A percentile compares a stretch with the other conserved stretches of the same genome.
phyloP scores from a whole-genome alignment of 2,888 invertebrate genomes.

The Lissocephala sabroskyi region DNA sequence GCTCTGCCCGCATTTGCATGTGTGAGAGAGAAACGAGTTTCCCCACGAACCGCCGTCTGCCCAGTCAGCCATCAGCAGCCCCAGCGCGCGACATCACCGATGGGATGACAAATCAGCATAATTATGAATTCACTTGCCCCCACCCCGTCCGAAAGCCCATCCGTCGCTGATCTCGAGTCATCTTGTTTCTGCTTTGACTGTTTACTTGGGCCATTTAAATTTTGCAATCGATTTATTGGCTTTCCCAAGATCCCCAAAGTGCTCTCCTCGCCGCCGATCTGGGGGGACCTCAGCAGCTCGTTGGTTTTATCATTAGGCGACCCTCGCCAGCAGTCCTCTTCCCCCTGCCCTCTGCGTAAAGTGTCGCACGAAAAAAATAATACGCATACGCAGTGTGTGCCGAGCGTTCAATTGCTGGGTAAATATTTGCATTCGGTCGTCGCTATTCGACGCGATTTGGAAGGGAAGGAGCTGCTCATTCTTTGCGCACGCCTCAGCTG shows the following conservation, averaged over 20 bases:
- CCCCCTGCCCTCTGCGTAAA: constrained; percentile 25
- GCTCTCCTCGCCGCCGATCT: neutral
- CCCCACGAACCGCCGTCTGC: constrained; percentile 7
- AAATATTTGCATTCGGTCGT: constrained; percentile 49
- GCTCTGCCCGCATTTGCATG: constrained; percentile 10
- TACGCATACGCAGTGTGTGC: constrained; percentile 56
- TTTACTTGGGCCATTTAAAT: constrained; percentile 32
- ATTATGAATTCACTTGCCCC: constrained; percentile 19
- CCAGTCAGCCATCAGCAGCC: constrained; percentile 8
- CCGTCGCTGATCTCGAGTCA: too few relatives aligned
- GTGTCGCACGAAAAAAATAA: constrained; percentile 58
- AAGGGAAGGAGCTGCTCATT: too few relatives aligned
- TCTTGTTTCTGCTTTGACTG: constrained; percentile 10
- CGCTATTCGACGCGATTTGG: constrained; percentile 12
- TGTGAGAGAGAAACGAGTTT: constrained; percentile 1
- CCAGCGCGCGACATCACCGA: constrained; percentile 13
- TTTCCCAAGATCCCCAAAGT: constrained; percentile 1
- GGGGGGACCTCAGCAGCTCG: neutral
- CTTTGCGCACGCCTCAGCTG: constrained; percentile 24
- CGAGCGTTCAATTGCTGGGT: constrained; percentile 49
- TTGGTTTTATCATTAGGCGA: neutral
- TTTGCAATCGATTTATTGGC: constrained; percentile 21
- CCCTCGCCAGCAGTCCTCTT: neutral
- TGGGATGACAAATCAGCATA: constrained; percentile 24
- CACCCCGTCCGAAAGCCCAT: too few relatives aligned